Evolutionary conservation across 1,140 invertebrate genomes (phyloP), one percentile per base, ranked within the genome.

Genomic region (Drosophila azteca): DNA sequence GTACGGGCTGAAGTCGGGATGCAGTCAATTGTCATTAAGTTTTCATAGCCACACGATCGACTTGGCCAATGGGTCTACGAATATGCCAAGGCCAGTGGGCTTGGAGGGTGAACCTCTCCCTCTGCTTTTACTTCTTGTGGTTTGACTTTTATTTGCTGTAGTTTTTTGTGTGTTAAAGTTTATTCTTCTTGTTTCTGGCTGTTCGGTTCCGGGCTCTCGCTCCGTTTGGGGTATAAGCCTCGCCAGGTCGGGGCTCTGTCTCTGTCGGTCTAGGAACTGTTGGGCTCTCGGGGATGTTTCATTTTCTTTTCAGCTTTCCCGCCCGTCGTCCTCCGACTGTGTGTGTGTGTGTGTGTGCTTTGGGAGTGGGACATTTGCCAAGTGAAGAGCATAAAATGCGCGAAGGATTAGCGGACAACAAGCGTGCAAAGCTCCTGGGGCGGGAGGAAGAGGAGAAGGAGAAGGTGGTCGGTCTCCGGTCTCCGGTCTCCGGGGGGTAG

Each of bases 381-480:
- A 79, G 65, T 75, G 57, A 83, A 46, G 61, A 58, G 80, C 75
- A 79, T 85, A 76, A 84, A 87, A 81, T 88, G 75, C 79, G 83
- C 74, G 78, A 82, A 60, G 83, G 82, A 87, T 87, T 87, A 87
- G 79, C 74, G 70, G 59, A 81, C 77, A 81, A 78, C 80, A 87
- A 77, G 79, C 67, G 66, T 55, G 61, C 46, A 44, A 60, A 69
- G 49, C 55, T 50, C 24, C 53, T 5, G 52, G 29, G 26, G 49
- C 31, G 22, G 45, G 58, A 26, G 15, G 15, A 13, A 22, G 39
- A 7, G n/a, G 0, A 43, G 24, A 3, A 24, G 24, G 24, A 24
- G 4, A 31, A 9, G 50, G 20, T 20, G 48, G 11, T n/a, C 11
- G 35, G 60, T 59, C 51, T 45, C 58, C 46, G 24, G 17, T 20